phyloP scores from a whole-genome alignment of 2,888 invertebrate species.

The Dastarcus helophoroides region DNA sequence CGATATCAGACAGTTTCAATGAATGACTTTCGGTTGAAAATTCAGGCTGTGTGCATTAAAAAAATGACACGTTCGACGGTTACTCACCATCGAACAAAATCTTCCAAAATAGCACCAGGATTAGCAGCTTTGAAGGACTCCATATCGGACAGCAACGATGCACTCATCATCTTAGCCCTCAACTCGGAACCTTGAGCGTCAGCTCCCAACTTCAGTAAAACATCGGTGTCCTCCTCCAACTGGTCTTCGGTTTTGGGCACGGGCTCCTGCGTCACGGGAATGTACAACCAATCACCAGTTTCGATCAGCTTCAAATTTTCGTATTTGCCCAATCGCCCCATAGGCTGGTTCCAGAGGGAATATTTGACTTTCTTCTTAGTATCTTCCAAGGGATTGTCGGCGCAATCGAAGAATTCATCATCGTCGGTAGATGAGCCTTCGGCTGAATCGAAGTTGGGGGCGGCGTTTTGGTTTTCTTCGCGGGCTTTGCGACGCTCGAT shows the following conservation, averaged over 20 bases:
- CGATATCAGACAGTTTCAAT: too few relatives aligned
- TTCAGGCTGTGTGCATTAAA: too few relatives aligned
- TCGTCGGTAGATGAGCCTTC: conserved; percentile 37
- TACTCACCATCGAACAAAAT: conserved; percentile 98
- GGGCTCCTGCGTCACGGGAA: conserved; percentile 81
- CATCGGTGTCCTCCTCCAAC: conserved; percentile 83
- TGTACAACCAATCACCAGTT: conserved; percentile 60
- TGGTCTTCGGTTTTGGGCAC: conserved; percentile 97
- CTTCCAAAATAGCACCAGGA: conserved; percentile 79
- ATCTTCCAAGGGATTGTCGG: conserved; percentile 37
- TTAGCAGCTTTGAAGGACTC: conserved; percentile 98
- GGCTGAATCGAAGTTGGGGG: conserved; percentile 36
- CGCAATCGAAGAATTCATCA: conserved; percentile 77
- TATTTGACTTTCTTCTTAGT: conserved; percentile 30
- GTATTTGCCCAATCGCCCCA: conserved; percentile 59
- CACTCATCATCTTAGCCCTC: conserved; percentile 89
- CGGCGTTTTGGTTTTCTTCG: conserved; percentile 35
- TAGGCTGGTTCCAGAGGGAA: conserved; percentile 44
- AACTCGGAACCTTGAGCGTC: conserved; percentile 73
- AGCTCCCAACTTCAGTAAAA: conserved; percentile 78
- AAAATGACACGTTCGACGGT: too few relatives aligned
- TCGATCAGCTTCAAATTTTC: conserved; percentile 55
- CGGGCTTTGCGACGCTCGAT: conserved; percentile 50
- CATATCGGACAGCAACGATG: conserved; percentile 92
- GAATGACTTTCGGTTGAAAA: too few relatives aligned